Base-by-base conservation (phyloP, 2,797 vertebrate species). In the Miichthys miiuy region DNA sequence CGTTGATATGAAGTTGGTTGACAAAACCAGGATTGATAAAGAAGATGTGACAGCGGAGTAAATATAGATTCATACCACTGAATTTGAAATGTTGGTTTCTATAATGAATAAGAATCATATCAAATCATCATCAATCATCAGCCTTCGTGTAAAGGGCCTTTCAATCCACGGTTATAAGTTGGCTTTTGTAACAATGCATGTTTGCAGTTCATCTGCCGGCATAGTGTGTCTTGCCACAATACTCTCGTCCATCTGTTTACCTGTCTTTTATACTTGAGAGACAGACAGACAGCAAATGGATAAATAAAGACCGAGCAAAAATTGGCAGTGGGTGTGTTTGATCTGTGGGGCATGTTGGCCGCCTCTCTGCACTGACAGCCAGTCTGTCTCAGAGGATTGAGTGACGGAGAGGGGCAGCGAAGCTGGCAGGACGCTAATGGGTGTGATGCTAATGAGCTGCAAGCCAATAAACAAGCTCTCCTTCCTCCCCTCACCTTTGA, bases 391-490 rank as follows among this genome's bases (percentile, higher is more conserved):
- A 13, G 75, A 83, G 86, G 82, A 86, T 54, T 88, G 87, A 87
- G 75, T 90, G 88, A 88, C 81, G 62, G 85, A 75, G 83, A 41
- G 78, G 85, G 76, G 77, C 88, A 89, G 86, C 70, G 50, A 46
- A 84, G 79, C 85, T 89, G 89, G 87, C 91, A 89, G 81, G 75
- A 77, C 68, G 75, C 87, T 93, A 92, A 94, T 91, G 85, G 88
- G 72, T 80, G 82, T 51, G 87, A 92, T 91, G 88, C 90, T 93
- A 94, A 95, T 94, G 92, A 93, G 91, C 86, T 88, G 75, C 18
- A 16, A 86, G 77, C 89, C 87, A 92, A 94, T 91, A 90, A 91
- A 90, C 90, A 87, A 87, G 85, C 71, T 25, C 76, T 69, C 30
- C 58, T 75, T 52, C 25, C 75, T 77, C 58, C 47, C 30, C 21